A percentile compares a stretch with the other conserved stretches of the same genome.
phyloP scores from a whole-genome alignment of 1,140 invertebrate species.

The Drosophila mojavensis region DNA sequence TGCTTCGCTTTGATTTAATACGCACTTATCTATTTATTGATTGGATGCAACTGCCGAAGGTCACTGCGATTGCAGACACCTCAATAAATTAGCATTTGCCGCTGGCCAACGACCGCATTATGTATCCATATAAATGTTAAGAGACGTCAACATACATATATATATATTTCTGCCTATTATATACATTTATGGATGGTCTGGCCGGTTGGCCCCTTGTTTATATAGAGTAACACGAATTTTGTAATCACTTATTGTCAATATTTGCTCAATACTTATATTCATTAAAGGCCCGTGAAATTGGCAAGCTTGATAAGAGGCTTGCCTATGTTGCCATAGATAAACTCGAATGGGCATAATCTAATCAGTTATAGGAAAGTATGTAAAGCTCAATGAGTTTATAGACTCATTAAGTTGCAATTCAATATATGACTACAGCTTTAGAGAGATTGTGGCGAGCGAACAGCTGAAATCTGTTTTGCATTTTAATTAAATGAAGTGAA shows the following conservation, averaged over 20 bases:
- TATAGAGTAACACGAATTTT: neutral
- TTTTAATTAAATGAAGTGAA: too few species aligned
- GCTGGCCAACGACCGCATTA: slow-evolving; percentile 12
- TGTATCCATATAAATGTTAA: slow-evolving; percentile 12
- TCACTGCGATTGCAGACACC: slow-evolving; percentile 40
- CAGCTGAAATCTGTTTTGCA: too few species aligned
- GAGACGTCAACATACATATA: too few species aligned
- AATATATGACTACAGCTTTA: too few species aligned
- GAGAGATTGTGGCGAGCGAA: too few species aligned
- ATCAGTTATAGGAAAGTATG: too few species aligned
- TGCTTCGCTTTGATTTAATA: slow-evolving; percentile 32
- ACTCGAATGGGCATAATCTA: too few species aligned
- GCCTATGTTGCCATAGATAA: too few species aligned
- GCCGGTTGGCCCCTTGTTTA: slow-evolving; percentile 8
- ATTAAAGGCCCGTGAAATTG: slow-evolving; percentile 27
- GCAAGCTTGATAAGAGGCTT: slow-evolving; percentile 3
- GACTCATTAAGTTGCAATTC: too few species aligned
- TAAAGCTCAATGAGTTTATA: too few species aligned
- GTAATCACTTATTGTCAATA: neutral
- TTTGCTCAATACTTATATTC: slow-evolving; percentile 32
- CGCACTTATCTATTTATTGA: slow-evolving; percentile 37
- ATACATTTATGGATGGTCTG: neutral
- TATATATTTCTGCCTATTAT: neutral
- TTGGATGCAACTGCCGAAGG: slow-evolving; percentile 36
- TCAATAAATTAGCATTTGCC: slow-evolving; percentile 44